phyloP scores from a whole-genome alignment of 2,113 vertebrate species.

The Centropristis striata region DNA sequence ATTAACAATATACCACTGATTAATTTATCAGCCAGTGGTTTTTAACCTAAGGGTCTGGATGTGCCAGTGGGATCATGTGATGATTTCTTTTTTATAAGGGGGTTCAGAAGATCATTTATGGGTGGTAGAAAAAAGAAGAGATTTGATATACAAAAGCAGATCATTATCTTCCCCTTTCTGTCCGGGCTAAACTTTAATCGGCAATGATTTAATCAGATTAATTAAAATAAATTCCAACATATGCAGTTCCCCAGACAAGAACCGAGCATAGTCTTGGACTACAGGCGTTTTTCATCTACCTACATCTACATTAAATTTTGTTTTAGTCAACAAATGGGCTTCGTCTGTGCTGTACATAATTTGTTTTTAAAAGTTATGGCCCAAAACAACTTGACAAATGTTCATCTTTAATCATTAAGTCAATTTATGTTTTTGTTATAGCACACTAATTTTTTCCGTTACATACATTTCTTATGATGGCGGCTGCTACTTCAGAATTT shows the following conservation, averaged over 20 bases:
- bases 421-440: no score
- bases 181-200: conserved; percentile 50
- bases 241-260: conserved; percentile 42
- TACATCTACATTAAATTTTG: conserved; percentile 16
- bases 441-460: no score
- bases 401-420: no score
- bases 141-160: conserved; percentile 48
- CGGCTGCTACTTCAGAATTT: no score
- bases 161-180: conserved; percentile 56
- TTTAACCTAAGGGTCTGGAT: conserved; percentile 66
- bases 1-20: conserved; percentile 75
- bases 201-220: conserved; percentile 65
- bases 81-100: background rate
- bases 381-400: background rate
- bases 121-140: background rate
- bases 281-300: conserved; percentile 16
- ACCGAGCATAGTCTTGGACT: conserved; percentile 8
- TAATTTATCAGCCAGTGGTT: conserved; percentile 68
- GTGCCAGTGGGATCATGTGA: conserved; percentile 26
- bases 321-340: conserved; percentile 25
- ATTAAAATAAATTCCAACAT: conserved; percentile 62
- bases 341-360: background rate
- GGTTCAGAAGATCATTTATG: conserved; percentile 47
- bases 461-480: no score
- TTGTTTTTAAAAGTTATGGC: background rate